Evolutionary conservation across 2,797 vertebrate species (phyloP).

Genomic region (Emys orbicularis): DNA sequence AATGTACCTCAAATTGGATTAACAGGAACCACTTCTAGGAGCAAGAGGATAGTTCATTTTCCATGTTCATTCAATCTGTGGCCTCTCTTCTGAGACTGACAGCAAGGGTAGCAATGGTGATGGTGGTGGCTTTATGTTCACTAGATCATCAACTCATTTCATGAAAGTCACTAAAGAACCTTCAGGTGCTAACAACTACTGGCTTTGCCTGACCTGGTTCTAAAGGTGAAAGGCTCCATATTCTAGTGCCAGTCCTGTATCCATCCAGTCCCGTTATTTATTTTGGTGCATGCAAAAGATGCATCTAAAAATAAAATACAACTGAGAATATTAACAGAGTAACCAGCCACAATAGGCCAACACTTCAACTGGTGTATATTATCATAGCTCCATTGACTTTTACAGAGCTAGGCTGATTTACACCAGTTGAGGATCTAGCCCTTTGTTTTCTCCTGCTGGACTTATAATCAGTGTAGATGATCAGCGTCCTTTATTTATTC

Average conservation of each 20-base stretch:
- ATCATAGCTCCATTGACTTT: neutral
- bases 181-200: neutral
- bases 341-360: neutral
- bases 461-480: neutral
- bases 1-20: neutral
- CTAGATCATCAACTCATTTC: neutral
- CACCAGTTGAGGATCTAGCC: neutral
- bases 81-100: neutral
- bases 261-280: neutral
- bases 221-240: neutral
- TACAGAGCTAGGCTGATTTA: neutral
- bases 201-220: neutral
- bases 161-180: neutral
- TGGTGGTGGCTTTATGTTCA: neutral
- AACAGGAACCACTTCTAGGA: neutral
- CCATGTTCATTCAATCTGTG: rapidly evolving
- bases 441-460: neutral
- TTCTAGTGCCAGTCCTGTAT: neutral
- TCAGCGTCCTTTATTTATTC: neutral
- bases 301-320: neutral
- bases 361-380: neutral
- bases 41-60: neutral
- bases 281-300: neutral
- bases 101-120: neutral
- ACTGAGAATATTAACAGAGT: neutral